A percentile compares a stretch with the other conserved stretches of the same genome.
phyloP scores from a whole-genome alignment of 2,888 invertebrate species.

The Drosophila anomalipes region DNA sequence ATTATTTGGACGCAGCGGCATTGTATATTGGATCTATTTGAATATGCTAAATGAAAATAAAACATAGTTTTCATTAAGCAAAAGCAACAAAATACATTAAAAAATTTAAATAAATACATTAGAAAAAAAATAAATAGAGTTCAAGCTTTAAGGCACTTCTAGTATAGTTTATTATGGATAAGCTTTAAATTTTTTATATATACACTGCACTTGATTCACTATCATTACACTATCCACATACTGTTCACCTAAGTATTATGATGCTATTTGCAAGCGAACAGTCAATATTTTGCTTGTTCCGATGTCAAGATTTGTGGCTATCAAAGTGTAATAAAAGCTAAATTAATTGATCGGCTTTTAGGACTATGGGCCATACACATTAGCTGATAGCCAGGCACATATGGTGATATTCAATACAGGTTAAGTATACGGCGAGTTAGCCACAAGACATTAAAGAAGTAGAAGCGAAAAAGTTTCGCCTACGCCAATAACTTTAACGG shows the following conservation, averaged over 20 bases:
- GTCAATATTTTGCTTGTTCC: slow-evolving; percentile 15
- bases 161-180: neutral
- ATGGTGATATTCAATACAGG: slow-evolving; percentile 36
- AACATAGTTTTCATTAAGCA: neutral
- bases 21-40: neutral
- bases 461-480: slow-evolving; percentile 53
- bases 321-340: slow-evolving; percentile 12
- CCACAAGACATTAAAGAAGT: slow-evolving; percentile 47
- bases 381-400: slow-evolving; percentile 35
- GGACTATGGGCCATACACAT: slow-evolving; percentile 36
- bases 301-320: slow-evolving; percentile 7
- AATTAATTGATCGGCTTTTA: slow-evolving; percentile 69
- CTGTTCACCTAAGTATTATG: neutral
- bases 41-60: neutral
- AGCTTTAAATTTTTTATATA: neutral
- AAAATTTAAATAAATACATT: neutral
- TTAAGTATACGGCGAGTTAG: slow-evolving; percentile 52
- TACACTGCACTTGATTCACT: neutral
- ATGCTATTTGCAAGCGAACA: slow-evolving; percentile 6
- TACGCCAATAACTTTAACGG: slow-evolving; percentile 41
- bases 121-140: too few relatives aligned
- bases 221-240: neutral
- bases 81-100: neutral
- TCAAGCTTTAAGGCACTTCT: neutral
- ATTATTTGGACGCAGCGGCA: slow-evolving; percentile 1